These are phyloP conservation scores for Sebastiscus albofasciatus DNA, from an alignment of 2,797 vertebrate species.

Conservation along the genomic window DNA sequence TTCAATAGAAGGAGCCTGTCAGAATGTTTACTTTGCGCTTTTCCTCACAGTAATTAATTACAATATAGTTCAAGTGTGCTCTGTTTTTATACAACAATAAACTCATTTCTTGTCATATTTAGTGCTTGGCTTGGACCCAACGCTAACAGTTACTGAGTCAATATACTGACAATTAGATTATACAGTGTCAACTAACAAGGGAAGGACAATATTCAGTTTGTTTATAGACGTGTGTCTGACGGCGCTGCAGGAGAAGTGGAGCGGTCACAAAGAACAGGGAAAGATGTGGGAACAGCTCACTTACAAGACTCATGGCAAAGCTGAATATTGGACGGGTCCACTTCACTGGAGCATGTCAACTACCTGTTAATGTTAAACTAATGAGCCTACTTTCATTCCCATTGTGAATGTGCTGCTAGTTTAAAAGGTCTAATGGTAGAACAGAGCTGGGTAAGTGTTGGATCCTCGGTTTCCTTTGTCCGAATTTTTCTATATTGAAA, in stretches of 20 bases:
- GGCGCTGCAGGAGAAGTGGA: conserved; percentile 26
- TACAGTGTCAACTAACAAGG: conserved; percentile 55
- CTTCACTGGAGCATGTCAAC: conserved; percentile 71
- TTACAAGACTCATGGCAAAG: conserved; percentile 37
- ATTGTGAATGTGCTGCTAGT: conserved; percentile 32
- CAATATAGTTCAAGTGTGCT: conserved; percentile 20
- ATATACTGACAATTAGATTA: conserved; percentile 61
- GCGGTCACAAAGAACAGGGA: conserved; percentile 48
- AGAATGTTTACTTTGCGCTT: conserved; percentile 48
- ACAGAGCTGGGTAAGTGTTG: conserved; percentile 1
- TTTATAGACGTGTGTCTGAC: conserved; percentile 42
- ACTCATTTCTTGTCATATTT: conserved; percentile 48
- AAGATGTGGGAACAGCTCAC: conserved; percentile 56
- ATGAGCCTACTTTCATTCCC: conserved; percentile 66
- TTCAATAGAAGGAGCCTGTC: conserved; percentile 33
- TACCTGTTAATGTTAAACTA: conserved; percentile 80
- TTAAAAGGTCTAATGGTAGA: conserved; percentile 31
- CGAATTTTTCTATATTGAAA: neutral
- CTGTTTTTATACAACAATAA: conserved; percentile 50
- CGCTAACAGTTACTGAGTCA: conserved; percentile 57
- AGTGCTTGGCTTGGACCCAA: conserved; percentile 33
- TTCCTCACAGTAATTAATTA: conserved; percentile 43
- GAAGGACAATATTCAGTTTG: conserved; percentile 46
- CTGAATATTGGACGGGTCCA: conserved; percentile 58
- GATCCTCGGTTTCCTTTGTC: neutral